A percentile compares a stretch with the other conserved stretches of the same genome.
These are phyloP conservation scores for Brachypteracias leptosomus DNA, from an alignment of 2,113 vertebrate genomes.

Conservation along the genomic window DNA sequence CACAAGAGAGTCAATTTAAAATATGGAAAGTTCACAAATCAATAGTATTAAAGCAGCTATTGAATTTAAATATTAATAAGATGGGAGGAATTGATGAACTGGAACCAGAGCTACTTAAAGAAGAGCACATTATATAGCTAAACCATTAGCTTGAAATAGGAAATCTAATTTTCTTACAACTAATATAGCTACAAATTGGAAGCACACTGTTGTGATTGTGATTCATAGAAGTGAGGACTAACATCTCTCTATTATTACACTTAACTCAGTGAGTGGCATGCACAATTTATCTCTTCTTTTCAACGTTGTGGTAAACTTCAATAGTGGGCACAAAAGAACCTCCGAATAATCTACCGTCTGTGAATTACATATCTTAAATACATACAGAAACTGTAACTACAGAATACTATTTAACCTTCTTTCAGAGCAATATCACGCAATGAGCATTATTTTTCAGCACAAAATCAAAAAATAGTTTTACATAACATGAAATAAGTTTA, in stretches of 20 bases:
- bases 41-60: constrained; percentile 64
- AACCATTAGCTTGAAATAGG: constrained; percentile 46
- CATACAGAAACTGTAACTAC: not conserved
- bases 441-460: not conserved
- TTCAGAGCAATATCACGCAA: not conserved
- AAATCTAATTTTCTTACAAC: constrained; percentile 58
- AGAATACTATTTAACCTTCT: not conserved
- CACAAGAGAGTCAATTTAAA: constrained; percentile 45
- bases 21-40: constrained; percentile 45
- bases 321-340: not conserved
- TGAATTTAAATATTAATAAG: constrained; percentile 73
- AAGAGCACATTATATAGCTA: not conserved
- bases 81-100: constrained; percentile 43
- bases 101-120: constrained; percentile 51
- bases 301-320: not conserved
- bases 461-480: not conserved
- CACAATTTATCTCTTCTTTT: not conserved
- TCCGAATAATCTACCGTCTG: not conserved
- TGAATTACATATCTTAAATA: not conserved
- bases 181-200: constrained; percentile 47
- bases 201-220: not conserved
- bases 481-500: not conserved
- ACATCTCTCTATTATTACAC: not conserved
- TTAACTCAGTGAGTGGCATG: not conserved
- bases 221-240: not conserved